Conservation (phyloP, 2,888 invertebrate genomes). For the Rhagonycha lutea region DNA sequence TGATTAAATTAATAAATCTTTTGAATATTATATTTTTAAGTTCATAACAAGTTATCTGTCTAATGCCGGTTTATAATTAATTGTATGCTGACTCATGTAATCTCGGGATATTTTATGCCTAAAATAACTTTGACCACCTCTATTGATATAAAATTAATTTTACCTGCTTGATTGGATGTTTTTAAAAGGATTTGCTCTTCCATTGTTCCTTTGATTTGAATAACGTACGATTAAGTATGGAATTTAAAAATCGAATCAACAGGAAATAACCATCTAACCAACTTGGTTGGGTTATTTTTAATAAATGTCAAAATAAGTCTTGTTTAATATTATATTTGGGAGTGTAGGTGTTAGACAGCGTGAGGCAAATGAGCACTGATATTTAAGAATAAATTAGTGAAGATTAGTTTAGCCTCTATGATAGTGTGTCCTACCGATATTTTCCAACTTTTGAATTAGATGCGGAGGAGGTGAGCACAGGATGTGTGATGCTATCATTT, state of each 20-base stretch:
- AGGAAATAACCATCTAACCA: constrained; percentile 23
- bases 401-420: constrained; percentile 14
- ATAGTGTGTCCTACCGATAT: constrained; percentile 24
- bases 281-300: constrained; percentile 19
- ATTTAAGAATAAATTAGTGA: constrained; percentile 17
- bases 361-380: constrained; percentile 28
- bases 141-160: constrained; percentile 29
- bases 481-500: constrained; percentile 34
- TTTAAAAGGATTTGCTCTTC: constrained; percentile 20
- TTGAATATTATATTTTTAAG: background rate
- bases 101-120: constrained; percentile 14
- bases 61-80: constrained; percentile 40
- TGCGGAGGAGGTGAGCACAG: constrained; percentile 28
- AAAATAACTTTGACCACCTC: constrained; percentile 24
- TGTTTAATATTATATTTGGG: constrained; percentile 16
- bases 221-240: constrained; percentile 13
- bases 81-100: constrained; percentile 44
- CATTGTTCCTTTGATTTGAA: constrained; percentile 21
- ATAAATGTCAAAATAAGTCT: constrained; percentile 27
- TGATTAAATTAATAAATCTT: background rate
- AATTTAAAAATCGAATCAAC: constrained; percentile 14
- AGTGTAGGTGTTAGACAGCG: constrained; percentile 23
- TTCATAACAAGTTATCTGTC: background rate
- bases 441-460: constrained; percentile 25
- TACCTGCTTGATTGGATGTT: constrained; percentile 28